phyloP scores from a whole-genome alignment of 2,113 vertebrate genomes.

The Promerops cafer region DNA sequence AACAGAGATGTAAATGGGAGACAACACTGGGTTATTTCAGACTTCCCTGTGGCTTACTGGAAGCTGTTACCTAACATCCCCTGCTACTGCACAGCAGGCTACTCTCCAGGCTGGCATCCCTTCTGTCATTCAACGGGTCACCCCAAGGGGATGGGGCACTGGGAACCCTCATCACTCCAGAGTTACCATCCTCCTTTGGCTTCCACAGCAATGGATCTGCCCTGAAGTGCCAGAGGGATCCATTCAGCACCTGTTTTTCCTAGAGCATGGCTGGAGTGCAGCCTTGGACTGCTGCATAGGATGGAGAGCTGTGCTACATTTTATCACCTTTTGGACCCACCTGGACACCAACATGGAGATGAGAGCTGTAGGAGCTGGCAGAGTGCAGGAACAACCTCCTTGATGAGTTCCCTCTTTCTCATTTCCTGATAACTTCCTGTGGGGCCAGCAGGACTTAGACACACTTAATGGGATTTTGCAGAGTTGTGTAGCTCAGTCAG shows the following conservation, averaged over 20 bases:
- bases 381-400: background rate
- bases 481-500: background rate
- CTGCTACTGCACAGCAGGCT: background rate
- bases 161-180: background rate
- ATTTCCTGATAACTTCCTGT: background rate
- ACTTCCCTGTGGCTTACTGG: background rate
- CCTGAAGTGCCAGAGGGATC: background rate
- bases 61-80: background rate
- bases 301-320: background rate
- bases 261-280: background rate
- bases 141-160: background rate
- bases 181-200: background rate
- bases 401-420: background rate
- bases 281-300: background rate
- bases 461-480: background rate
- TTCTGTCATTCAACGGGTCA: background rate
- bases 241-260: background rate
- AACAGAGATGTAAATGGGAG: background rate
- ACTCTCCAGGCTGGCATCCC: background rate
- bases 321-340: background rate
- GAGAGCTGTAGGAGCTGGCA: background rate
- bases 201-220: background rate
- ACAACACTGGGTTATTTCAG: background rate
- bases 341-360: background rate
- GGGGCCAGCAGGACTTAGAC: background rate